Conservation (phyloP, 2,797 vertebrate genomes). For the Zenarchopterus dispar region DNA sequence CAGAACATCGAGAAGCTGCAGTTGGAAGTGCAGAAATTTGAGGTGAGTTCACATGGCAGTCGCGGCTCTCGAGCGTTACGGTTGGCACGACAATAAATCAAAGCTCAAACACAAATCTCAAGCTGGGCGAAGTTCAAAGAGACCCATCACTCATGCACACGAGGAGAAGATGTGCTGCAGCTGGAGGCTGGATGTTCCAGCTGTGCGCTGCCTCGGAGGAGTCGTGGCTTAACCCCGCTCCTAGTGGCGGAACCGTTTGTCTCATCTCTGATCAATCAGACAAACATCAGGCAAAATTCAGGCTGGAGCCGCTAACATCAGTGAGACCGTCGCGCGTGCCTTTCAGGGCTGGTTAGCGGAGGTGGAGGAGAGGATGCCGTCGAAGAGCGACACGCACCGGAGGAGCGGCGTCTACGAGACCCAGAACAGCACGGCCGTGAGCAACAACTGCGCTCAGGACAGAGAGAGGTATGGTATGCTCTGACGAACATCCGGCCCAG, state of each 20-base stretch:
- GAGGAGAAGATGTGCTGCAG: slow-evolving; percentile 65
- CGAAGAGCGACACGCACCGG: slow-evolving; percentile 82
- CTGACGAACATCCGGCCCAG: slow-evolving; percentile 14
- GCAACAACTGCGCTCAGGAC: slow-evolving; percentile 94
- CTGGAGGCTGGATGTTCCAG: slow-evolving; percentile 27
- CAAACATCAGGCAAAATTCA: too few relatives aligned
- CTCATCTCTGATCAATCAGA: too few relatives aligned
- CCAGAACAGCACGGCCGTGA: slow-evolving; percentile 83
- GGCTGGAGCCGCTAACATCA: too few relatives aligned
- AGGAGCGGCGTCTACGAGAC: slow-evolving; percentile 89
- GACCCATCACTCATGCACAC: slow-evolving; percentile 58
- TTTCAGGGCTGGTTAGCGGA: slow-evolving; percentile 94
- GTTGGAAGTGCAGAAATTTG: slow-evolving; percentile 92
- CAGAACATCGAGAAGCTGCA: slow-evolving; percentile 92
- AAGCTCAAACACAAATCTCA: slow-evolving; percentile 30
- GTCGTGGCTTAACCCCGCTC: slow-evolving; percentile 12
- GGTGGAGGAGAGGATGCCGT: slow-evolving; percentile 91
- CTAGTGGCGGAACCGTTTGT: slow-evolving; percentile 6
- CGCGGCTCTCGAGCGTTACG: slow-evolving; percentile 32
- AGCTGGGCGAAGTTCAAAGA: slow-evolving; percentile 42
- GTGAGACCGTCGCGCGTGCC: slow-evolving; percentile 14
- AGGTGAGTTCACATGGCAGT: slow-evolving; percentile 78
- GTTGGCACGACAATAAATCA: slow-evolving; percentile 47
- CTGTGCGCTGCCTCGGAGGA: slow-evolving; percentile 8
- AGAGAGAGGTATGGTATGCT: slow-evolving; percentile 94